These are phyloP conservation scores for Glaucopsyche alexis DNA, from an alignment of 2,888 invertebrate species.

Conservation along the genomic window DNA sequence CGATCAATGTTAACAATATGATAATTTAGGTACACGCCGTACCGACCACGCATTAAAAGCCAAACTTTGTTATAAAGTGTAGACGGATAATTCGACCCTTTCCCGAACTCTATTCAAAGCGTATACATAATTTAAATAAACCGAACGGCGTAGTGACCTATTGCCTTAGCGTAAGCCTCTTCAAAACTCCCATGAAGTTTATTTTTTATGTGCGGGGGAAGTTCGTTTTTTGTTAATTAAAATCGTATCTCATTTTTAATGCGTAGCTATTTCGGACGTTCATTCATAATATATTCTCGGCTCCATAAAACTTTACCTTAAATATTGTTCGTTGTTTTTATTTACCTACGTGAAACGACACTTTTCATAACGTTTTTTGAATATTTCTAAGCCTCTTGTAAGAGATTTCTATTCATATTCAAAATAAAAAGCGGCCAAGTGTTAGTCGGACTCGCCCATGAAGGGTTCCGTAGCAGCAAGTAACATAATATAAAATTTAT, in stretches of 20 bases:
- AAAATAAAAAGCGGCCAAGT: too few species aligned
- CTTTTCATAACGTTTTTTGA: neutral
- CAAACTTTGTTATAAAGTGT: conserved; percentile 30
- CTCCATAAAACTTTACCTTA: neutral
- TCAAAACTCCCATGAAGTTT: conserved; percentile 52
- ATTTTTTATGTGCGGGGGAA: conserved; percentile 56
- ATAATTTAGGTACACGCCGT: conserved; percentile 36
- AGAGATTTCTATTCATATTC: neutral
- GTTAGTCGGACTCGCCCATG: too few species aligned
- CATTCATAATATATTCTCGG: conserved; percentile 10
- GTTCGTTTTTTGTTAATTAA: conserved; percentile 48
- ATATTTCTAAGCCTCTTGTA: neutral
- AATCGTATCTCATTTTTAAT: conserved; percentile 23
- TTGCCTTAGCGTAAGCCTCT: conserved; percentile 48
- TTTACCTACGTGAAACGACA: neutral
- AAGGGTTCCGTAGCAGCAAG: too few species aligned
- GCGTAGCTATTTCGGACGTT: neutral
- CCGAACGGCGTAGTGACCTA: conserved; percentile 52
- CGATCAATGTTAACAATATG: conserved; percentile 38
- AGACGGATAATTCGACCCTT: conserved; percentile 28
- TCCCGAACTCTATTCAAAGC: conserved; percentile 33
- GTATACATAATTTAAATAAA: conserved; percentile 42
- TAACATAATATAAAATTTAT: too few species aligned
- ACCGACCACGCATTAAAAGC: conserved; percentile 35
- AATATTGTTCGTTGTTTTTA: neutral